Percentiles rank a stretch among this genome's conserved stretches.
phyloP scores from a whole-genome alignment of 2,888 invertebrate species.

The Apocheima hispidaria region DNA sequence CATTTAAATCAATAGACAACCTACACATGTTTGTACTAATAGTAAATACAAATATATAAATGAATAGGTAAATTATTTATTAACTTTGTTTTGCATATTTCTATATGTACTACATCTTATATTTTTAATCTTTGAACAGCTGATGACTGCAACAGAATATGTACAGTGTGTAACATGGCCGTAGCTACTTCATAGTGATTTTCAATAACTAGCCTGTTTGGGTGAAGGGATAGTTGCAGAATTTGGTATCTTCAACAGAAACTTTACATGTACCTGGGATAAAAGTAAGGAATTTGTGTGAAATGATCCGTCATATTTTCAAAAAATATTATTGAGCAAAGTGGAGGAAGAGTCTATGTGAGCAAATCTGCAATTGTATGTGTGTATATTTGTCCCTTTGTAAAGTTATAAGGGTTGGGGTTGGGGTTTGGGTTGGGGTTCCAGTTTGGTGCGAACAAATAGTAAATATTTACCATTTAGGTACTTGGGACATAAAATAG shows the following conservation, averaged over 20 bases:
- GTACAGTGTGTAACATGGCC: not conserved
- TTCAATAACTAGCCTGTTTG: conserved; percentile 14
- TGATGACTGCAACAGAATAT: not conserved
- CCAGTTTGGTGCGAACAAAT: too few relatives aligned
- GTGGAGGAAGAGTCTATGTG: too few relatives aligned
- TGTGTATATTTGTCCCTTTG: too few relatives aligned
- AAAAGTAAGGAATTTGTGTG: conserved; percentile 1
- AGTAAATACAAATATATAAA: not conserved
- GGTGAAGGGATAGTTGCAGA: conserved; percentile 6
- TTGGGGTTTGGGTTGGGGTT: too few relatives aligned
- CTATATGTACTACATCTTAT: not conserved
- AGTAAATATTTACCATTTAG: too few relatives aligned
- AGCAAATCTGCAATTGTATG: too few relatives aligned
- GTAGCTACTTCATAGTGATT: not conserved
- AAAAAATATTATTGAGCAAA: too few relatives aligned
- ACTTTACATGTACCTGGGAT: conserved; percentile 14
- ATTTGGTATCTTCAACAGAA: conserved; percentile 6
- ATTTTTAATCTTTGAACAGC: not conserved
- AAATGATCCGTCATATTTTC: too few relatives aligned
- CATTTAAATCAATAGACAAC: not conserved
- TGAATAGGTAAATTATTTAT: not conserved
- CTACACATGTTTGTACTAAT: not conserved
- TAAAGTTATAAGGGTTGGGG: too few relatives aligned
- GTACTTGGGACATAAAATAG: not conserved
- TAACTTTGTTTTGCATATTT: not conserved